Evolutionary conservation across 2,113 vertebrate genomes (phyloP).

Genomic region (Prionailurus bengalensis): DNA sequence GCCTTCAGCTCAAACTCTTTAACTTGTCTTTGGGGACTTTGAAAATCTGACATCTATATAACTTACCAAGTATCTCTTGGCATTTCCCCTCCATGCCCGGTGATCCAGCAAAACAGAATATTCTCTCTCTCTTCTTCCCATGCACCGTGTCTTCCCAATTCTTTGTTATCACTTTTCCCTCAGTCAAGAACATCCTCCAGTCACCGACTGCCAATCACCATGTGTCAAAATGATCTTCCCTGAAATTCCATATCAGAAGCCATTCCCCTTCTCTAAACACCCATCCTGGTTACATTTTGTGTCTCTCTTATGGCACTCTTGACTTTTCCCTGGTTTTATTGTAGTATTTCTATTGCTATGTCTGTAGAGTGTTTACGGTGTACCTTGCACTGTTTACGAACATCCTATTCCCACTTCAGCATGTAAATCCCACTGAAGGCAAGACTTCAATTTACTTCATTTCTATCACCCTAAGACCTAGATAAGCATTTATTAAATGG

Average conservation of each 20-base stretch:
- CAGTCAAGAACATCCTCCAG: background rate
- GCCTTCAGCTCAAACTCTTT: background rate
- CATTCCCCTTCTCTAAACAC: background rate
- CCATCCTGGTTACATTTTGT: background rate
- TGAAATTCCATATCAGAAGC: background rate
- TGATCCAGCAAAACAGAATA: background rate
- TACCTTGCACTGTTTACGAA: background rate
- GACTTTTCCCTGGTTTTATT: background rate
- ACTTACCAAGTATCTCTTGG: background rate
- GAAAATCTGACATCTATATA: background rate
- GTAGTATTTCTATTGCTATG: background rate
- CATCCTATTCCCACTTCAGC: background rate
- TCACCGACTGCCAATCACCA: background rate
- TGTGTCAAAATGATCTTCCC: conserved; percentile 33
- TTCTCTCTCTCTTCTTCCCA: background rate
- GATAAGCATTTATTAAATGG: background rate
- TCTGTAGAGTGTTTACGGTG: background rate
- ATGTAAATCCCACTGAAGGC: background rate
- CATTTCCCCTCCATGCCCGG: background rate
- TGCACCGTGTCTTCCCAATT: background rate
- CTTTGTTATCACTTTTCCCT: background rate
- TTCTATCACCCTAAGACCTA: background rate
- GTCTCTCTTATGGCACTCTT: background rate
- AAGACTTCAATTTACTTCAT: background rate
- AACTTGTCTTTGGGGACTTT: background rate